phyloP scores from a whole-genome alignment of 2,888 invertebrate genomes.

The Chrysolina oricalcia region DNA sequence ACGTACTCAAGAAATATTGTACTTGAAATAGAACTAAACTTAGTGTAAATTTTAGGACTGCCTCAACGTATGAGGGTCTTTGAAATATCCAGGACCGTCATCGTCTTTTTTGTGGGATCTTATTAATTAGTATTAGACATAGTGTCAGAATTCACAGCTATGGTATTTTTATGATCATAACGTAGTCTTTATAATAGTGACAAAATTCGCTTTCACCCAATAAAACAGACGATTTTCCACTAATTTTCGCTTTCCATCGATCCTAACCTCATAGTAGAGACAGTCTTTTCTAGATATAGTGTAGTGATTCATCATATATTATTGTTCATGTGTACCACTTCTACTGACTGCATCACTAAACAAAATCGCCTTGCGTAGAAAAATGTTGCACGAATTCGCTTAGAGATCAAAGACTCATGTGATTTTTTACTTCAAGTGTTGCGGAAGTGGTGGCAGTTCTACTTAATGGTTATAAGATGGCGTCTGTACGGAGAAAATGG shows the following conservation, averaged over 20 bases:
- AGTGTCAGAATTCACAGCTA: not conserved
- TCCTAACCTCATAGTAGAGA: slow-evolving; percentile 33
- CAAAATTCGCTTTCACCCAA: not conserved
- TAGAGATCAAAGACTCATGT: slow-evolving; percentile 62
- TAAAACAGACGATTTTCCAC: slow-evolving; percentile 21
- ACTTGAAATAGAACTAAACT: slow-evolving; percentile 56
- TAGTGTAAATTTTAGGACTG: slow-evolving; percentile 53
- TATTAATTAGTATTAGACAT: slow-evolving; percentile 10
- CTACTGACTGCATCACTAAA: slow-evolving; percentile 69
- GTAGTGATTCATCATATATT: slow-evolving; percentile 53
- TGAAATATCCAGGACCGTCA: not conserved
- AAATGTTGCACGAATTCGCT: slow-evolving; percentile 65
- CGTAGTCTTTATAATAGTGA: slow-evolving; percentile 29
- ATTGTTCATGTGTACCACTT: slow-evolving; percentile 65
- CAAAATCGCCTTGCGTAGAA: slow-evolving; percentile 64
- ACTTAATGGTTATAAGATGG: slow-evolving; percentile 38
- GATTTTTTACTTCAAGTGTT: slow-evolving; percentile 69
- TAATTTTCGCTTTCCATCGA: slow-evolving; percentile 28
- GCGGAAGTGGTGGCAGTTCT: slow-evolving; percentile 58
- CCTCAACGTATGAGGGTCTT: slow-evolving; percentile 39
- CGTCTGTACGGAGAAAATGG: slow-evolving; percentile 36
- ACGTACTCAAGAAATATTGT: slow-evolving; percentile 51
- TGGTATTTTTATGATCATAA: slow-evolving; percentile 33
- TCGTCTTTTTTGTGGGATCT: slow-evolving; percentile 24
- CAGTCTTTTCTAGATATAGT: slow-evolving; percentile 37